phyloP scores from a whole-genome alignment of 1,140 invertebrate species.

The Drosophila tani region DNA sequence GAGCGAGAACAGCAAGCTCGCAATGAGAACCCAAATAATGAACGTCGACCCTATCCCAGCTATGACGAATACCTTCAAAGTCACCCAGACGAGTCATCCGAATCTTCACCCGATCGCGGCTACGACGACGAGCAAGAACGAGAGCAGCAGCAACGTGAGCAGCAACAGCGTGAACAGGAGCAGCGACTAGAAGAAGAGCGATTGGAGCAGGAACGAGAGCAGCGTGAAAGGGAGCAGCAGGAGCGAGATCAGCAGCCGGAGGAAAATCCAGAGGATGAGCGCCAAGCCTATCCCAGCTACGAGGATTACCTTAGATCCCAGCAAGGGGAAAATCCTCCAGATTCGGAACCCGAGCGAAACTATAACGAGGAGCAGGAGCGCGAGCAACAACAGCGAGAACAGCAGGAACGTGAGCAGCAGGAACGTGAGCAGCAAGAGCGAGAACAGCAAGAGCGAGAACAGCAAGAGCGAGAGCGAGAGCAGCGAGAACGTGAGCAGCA shows the following conservation, averaged over 20 bases:
- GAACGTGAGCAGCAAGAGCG: slow-evolving; percentile 9
- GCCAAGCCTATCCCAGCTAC: slow-evolving; percentile 7
- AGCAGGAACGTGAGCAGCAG: slow-evolving; percentile 13
- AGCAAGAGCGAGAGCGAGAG: slow-evolving; percentile 27
- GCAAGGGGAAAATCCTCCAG: neutral
- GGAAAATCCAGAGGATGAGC: neutral
- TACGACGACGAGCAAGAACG: slow-evolving; percentile 13
- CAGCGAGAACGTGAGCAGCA: slow-evolving; percentile 27
- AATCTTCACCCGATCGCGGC: neutral
- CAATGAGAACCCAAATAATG: neutral
- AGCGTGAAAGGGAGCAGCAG: slow-evolving; percentile 11
- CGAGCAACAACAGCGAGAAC: slow-evolving; percentile 20
- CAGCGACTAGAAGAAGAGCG: slow-evolving; percentile 20
- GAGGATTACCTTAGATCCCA: slow-evolving; percentile 9
- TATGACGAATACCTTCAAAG: neutral
- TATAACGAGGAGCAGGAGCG: slow-evolving; percentile 23
- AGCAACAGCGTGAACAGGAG: slow-evolving; percentile 16
- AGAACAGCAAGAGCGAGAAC: slow-evolving; percentile 4
- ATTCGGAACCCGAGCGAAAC: neutral
- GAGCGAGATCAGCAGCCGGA: slow-evolving; percentile 1
- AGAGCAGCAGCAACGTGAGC: slow-evolving; percentile 7
- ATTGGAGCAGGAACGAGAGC: slow-evolving; percentile 30
- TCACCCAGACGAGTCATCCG: neutral
- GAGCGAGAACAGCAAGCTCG: slow-evolving; percentile 17
- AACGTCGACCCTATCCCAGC: neutral